Evolutionary conservation across 2,797 vertebrate species (phyloP), one percentile per base, ranked within the genome.

Genomic region (Rhadinocentrus ornatus): DNA sequence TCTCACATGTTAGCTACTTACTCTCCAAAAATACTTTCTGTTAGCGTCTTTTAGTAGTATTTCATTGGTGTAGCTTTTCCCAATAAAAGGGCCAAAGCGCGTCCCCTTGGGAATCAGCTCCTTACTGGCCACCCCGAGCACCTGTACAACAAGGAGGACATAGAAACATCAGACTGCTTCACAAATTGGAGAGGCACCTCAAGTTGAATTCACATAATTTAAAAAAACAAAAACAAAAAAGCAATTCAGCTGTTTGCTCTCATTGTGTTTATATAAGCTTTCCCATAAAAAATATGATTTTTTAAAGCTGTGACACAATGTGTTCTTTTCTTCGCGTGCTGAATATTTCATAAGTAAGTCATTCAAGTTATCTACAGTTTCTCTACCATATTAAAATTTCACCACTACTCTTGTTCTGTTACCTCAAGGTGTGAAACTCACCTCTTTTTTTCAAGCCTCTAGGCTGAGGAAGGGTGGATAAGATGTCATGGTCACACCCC

Each of bases 1-100:
- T 29, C 18, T 74, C 53, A 55, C 34, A 34, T 37, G 24, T 32
- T 34, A 20, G 53, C 61, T 7, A 90, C 96, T 96, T 91, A 98
- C 97, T 95, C 96, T 94, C 97, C 97, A 97, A 81, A 97, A 97
- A 70, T 97, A 97, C 90, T 97, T 96, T 90, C 97, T 96, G 90
- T 96, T 94, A 0, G 95, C 94, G 32, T 96, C 94, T 91, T 95
- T 95, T 68, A 93, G 95, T 85, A 97, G 92, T 0, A 92, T 95
- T 85, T 96, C 96, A 1, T 83, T 93, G 70, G 95, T 96, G 85
- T 97, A 97, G 87, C 93, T 92, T 84, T 97, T 96, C 50, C 97
- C 97, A 65, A 97, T 90, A 50, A 97, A 89, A 71, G 97, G 97
- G 79, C 97, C 97, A 68, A 98, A 98, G 26, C 97, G 94, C 0